These are phyloP conservation scores for Eospalax fontanierii DNA, from an alignment of 2,797 vertebrate genomes.

Conservation along the genomic window DNA sequence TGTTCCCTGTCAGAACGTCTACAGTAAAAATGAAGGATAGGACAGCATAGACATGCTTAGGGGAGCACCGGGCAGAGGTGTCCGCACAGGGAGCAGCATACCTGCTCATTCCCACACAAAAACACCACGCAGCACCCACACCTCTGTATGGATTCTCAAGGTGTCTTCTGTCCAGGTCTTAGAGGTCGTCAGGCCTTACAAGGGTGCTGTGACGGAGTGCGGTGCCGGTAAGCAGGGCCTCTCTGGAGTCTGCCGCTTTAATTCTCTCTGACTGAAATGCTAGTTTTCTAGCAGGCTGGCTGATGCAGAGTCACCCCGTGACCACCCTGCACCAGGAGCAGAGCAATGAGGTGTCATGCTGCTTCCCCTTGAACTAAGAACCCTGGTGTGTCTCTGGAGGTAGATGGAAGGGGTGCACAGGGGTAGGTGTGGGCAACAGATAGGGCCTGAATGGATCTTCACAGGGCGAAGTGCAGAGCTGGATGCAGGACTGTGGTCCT, in stretches of 20 bases:
- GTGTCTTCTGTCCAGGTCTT: not conserved
- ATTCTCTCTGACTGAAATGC: slow-evolving; percentile 95
- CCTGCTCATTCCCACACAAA: not conserved
- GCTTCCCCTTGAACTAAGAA: slow-evolving; percentile 92
- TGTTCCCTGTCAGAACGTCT: not conserved
- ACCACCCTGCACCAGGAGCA: slow-evolving; percentile 93
- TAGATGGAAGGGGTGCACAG: not conserved
- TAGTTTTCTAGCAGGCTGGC: slow-evolving; percentile 96
- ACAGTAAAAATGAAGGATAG: slow-evolving; percentile 8
- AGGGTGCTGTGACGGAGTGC: fast-evolving
- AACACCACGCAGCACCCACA: not conserved
- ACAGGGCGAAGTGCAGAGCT: not conserved
- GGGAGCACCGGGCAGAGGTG: not conserved
- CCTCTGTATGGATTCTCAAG: not conserved
- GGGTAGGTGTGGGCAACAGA: not conserved
- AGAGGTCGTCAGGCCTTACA: not conserved
- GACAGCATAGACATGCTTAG: not conserved
- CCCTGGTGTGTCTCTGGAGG: slow-evolving; percentile 88
- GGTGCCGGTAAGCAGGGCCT: slow-evolving; percentile 83
- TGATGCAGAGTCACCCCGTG: slow-evolving; percentile 94
- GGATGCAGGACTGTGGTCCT: not conserved
- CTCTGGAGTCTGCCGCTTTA: slow-evolving; percentile 92
- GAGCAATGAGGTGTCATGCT: slow-evolving; percentile 96
- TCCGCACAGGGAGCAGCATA: too few relatives aligned
- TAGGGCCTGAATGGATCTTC: too few relatives aligned